A percentile compares a stretch with the other conserved stretches of the same genome.
phyloP scores from a whole-genome alignment of 92 coral and sea anemone species.

The Paramuricea clavata region DNA sequence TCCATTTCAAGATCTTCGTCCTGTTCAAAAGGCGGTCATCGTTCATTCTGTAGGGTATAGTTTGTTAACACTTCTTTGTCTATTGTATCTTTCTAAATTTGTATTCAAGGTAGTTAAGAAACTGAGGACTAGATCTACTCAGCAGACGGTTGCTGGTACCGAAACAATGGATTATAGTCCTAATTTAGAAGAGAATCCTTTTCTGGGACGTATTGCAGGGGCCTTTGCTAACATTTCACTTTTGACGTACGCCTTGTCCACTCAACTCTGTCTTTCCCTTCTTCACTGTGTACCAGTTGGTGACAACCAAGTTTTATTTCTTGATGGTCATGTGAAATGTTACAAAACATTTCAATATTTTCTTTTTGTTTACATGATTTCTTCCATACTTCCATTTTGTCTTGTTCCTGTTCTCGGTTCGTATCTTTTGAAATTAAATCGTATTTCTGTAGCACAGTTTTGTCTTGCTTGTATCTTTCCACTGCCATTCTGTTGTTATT shows the following conservation, averaged over 20 bases:
- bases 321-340: slow-evolving; percentile 33
- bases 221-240: too few relatives aligned
- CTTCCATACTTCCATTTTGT: slow-evolving; percentile 33
- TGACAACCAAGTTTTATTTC: slow-evolving; percentile 14
- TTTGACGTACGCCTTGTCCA: too few relatives aligned
- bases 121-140: not conserved
- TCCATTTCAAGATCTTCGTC: slow-evolving; percentile 8
- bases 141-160: too few relatives aligned
- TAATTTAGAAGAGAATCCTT: too few relatives aligned
- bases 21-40: not conserved
- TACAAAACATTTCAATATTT: slow-evolving; percentile 26
- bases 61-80: too few relatives aligned
- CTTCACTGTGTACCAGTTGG: slow-evolving; percentile 33
- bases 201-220: too few relatives aligned
- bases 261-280: too few relatives aligned
- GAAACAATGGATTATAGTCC: not conserved
- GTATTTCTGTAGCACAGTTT: slow-evolving; percentile 26
- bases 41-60: too few relatives aligned
- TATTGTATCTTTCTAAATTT: too few relatives aligned
- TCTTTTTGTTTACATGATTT: slow-evolving; percentile 19
- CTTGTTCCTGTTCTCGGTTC: slow-evolving; percentile 26
- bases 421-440: slow-evolving; percentile 9
- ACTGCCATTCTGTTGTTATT: slow-evolving; percentile 24
- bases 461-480: slow-evolving; percentile 42
- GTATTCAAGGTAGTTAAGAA: not conserved